Conservation (phyloP, 2,797 vertebrate genomes). For the Myioborus miniatus region DNA sequence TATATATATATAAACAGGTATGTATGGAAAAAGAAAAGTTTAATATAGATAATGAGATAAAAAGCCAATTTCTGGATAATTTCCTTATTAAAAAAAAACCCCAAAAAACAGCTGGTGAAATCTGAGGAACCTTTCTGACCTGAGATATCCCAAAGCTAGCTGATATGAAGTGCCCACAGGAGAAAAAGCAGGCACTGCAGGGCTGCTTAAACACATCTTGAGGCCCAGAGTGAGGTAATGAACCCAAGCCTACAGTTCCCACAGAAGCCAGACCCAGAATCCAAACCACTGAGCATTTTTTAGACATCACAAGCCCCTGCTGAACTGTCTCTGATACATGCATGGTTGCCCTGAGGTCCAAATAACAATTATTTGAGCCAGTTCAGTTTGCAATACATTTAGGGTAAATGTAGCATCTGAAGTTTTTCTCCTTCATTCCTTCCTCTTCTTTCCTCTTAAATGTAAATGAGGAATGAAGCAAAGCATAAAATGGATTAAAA, state of each 20-base stretch:
- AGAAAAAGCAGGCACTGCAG: neutral
- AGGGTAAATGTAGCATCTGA: neutral
- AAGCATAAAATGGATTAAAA: neutral
- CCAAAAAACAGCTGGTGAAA: neutral
- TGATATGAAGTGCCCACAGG: neutral
- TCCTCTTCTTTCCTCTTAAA: neutral
- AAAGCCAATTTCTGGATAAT: neutral
- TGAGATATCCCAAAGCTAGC: neutral
- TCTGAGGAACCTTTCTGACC: neutral
- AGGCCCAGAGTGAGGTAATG: neutral
- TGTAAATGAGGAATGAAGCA: neutral
- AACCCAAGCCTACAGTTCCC: neutral
- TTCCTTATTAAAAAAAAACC: neutral
- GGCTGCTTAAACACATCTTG: neutral
- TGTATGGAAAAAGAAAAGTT: accelerated
- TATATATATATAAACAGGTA: neutral
- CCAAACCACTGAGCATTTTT: neutral
- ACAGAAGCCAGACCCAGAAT: neutral
- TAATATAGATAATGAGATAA: neutral
- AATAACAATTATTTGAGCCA: neutral
- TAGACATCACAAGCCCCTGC: neutral
- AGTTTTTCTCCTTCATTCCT: neutral
- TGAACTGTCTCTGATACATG: neutral
- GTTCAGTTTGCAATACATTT: neutral
- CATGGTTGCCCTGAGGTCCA: neutral